Evolutionary conservation across 2,113 vertebrate genomes (phyloP).

Genomic region (Nothoprocta pentlandii): DNA sequence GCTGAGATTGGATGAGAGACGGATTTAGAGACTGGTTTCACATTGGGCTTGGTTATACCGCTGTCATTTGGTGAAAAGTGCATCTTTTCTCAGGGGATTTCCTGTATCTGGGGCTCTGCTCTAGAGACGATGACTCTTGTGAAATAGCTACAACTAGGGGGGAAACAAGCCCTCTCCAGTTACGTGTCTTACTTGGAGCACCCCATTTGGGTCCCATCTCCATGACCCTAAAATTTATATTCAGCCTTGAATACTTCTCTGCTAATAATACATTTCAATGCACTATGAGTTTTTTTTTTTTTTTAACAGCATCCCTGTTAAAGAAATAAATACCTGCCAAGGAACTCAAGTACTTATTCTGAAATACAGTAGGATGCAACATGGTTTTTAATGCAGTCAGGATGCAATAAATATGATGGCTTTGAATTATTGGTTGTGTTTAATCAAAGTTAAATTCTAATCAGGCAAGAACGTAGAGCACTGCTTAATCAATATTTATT

Average conservation of each 20-base stretch:
- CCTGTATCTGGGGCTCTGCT: neutral
- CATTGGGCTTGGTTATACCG: neutral
- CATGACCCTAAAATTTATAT: neutral
- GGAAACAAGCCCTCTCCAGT: neutral
- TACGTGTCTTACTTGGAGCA: neutral
- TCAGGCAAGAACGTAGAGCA: neutral
- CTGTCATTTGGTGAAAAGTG: neutral
- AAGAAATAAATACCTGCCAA: neutral
- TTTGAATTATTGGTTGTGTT: constrained; percentile 41
- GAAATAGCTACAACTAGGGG: neutral
- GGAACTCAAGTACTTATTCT: neutral
- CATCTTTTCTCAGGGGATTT: neutral
- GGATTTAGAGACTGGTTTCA: neutral
- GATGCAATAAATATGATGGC: neutral
- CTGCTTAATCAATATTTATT: neutral
- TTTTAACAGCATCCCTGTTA: neutral
- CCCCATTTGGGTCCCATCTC: neutral
- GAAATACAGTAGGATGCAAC: neutral
- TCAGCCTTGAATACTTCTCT: neutral
- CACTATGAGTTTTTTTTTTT: neutral
- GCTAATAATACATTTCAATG: neutral
- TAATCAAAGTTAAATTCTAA: constrained; percentile 37
- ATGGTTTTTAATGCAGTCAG: neutral
- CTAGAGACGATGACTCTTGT: neutral
- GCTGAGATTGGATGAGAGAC: neutral